Conservation (phyloP, 2,888 invertebrate genomes). For the Celastrina argiolus region DNA sequence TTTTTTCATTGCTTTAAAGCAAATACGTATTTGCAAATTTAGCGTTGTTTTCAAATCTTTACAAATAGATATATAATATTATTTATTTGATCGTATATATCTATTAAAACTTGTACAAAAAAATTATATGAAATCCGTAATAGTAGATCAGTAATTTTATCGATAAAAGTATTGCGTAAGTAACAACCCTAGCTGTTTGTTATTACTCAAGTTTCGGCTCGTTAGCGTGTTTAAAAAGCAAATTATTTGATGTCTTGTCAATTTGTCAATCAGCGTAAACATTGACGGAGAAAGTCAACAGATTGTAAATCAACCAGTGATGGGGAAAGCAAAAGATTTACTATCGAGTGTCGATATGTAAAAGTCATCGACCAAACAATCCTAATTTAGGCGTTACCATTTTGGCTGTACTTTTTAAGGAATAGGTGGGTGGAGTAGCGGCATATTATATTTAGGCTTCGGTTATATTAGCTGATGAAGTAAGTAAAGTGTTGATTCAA, state of each 20-base stretch:
- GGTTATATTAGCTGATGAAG: neutral
- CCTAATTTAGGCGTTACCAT: neutral
- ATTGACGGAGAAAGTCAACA: constrained; percentile 31
- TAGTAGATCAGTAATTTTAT: neutral
- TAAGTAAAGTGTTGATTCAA: too few species aligned
- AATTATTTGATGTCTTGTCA: constrained; percentile 18
- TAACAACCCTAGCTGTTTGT: constrained; percentile 8
- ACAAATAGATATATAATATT: too few species aligned
- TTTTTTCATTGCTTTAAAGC: too few species aligned
- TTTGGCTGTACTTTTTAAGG: neutral
- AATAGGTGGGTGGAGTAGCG: neutral
- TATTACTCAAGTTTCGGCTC: constrained; percentile 11
- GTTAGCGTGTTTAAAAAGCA: constrained; percentile 9
- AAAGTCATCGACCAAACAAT: neutral
- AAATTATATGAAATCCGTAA: too few species aligned
- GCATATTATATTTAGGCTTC: neutral
- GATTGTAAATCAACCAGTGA: constrained; percentile 15
- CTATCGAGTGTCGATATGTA: constrained; percentile 6
- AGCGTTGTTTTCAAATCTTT: too few species aligned
- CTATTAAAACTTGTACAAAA: too few species aligned
- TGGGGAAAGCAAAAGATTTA: constrained; percentile 12
- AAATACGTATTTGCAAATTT: too few species aligned
- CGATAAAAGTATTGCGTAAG: neutral
- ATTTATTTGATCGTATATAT: too few species aligned
- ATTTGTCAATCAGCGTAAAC: constrained; percentile 25